A percentile compares a stretch with the other conserved stretches of the same genome.
Evolutionary conservation across 23 tunicate species (phyloP).

Genomic region (Trididemnum nubilum): DNA sequence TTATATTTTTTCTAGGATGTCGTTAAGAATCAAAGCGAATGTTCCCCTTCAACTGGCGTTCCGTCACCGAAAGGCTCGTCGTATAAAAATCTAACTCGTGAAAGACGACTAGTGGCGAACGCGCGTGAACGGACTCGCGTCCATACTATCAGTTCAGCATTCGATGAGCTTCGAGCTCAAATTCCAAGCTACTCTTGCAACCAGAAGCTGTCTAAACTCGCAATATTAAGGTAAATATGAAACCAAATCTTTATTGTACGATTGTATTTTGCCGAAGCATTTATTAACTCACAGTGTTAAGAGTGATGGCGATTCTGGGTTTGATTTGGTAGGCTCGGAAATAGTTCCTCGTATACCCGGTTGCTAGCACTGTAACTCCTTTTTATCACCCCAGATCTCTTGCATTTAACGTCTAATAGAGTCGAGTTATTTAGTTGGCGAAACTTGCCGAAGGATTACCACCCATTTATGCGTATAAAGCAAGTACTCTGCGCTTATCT

Average conservation of each 20-base stretch:
- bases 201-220: slow-evolving; percentile 97
- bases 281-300: background rate
- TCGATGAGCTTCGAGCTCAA: slow-evolving; percentile 89
- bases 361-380: too few species aligned
- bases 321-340: too few species aligned
- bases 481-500: too few species aligned
- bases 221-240: slow-evolving; percentile 75
- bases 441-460: too few species aligned
- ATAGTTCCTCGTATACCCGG: too few species aligned
- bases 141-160: slow-evolving; percentile 98
- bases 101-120: slow-evolving; percentile 94
- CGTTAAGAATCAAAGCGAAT: background rate
- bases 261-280: too few species aligned
- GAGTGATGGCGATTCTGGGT: too few species aligned
- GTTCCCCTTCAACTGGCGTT: background rate
- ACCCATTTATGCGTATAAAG: too few species aligned
- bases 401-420: too few species aligned
- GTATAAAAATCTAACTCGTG: slow-evolving; percentile 93
- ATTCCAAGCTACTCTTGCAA: slow-evolving; percentile 99
- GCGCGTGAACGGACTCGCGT: slow-evolving; percentile 99
- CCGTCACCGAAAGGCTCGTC: slow-evolving; percentile 17
- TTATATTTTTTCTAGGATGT: background rate
- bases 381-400: too few species aligned
- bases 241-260: too few species aligned
- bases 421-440: too few species aligned